These are phyloP conservation scores for Trissolcus basalis DNA, from an alignment of 1,140 invertebrate genomes.

Conservation along the genomic window DNA sequence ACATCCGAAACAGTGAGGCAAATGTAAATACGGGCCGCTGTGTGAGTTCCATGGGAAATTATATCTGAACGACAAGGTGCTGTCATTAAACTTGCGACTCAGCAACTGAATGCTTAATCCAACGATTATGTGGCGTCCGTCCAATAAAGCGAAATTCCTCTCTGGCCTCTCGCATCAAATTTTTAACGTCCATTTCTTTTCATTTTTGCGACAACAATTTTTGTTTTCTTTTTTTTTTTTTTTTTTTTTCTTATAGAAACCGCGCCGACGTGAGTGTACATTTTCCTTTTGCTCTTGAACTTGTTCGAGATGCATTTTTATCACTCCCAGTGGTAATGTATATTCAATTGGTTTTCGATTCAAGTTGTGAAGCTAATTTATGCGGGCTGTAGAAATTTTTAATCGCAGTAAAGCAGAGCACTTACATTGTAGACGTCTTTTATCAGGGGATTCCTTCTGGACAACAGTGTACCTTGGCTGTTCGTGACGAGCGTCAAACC, in stretches of 20 bases:
- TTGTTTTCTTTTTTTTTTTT: no score
- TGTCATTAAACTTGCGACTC: slow-evolving; percentile 42
- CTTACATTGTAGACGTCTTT: not conserved
- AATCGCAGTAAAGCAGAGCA: no score
- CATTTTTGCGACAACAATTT: no score
- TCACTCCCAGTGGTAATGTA: no score
- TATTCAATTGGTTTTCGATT: no score
- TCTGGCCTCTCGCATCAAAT: slow-evolving; percentile 21
- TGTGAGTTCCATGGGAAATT: slow-evolving; percentile 19
- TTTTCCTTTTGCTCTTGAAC: no score
- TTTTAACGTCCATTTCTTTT: no score
- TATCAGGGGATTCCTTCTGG: slow-evolving; percentile 18
- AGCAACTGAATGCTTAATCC: slow-evolving; percentile 61
- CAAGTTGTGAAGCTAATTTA: no score
- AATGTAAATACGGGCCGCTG: not conserved
- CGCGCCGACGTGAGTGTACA: no score
- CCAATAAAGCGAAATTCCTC: slow-evolving; percentile 63
- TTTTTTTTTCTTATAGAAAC: no score
- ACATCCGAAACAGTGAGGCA: not conserved
- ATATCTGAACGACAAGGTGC: slow-evolving; percentile 24
- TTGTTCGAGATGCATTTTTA: no score
- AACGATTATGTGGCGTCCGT: slow-evolving; percentile 65
- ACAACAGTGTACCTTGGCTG: slow-evolving; percentile 33
- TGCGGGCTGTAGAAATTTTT: no score
- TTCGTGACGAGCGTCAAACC: slow-evolving; percentile 69